Conservation (phyloP, 2,113 vertebrate species). For the Rhinolophus sinicus region DNA sequence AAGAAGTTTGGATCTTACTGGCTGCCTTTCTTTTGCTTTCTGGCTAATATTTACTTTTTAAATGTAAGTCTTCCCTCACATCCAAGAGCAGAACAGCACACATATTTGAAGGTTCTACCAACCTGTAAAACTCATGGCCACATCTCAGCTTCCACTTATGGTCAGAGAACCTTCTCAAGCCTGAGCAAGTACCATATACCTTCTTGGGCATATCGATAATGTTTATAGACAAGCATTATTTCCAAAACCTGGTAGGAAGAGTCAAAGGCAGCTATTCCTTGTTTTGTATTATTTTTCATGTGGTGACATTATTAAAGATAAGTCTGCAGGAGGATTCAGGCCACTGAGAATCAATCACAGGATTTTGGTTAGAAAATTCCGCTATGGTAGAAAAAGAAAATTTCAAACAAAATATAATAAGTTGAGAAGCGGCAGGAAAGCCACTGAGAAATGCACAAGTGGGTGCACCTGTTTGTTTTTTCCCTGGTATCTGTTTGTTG, state of each 20-base stretch:
- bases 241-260: not conserved
- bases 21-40: not conserved
- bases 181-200: not conserved
- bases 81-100: not conserved
- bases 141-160: not conserved
- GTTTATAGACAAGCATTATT: not conserved
- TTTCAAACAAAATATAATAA: not conserved
- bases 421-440: not conserved
- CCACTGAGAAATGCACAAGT: not conserved
- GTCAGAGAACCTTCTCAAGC: not conserved
- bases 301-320: conserved; percentile 3
- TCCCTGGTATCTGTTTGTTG: not conserved
- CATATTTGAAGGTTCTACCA: not conserved
- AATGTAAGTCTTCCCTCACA: not conserved
- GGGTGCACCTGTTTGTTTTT: not conserved
- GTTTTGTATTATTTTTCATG: not conserved
- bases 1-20: not conserved
- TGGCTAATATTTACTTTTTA: not conserved
- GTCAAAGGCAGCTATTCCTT: not conserved
- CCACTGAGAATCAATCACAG: not conserved
- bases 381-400: not conserved
- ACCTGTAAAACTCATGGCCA: not conserved
- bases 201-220: not conserved
- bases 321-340: conserved; percentile 33
- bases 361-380: not conserved